Conservation (phyloP, 2,113 vertebrate genomes). For the Talpa occidentalis region DNA sequence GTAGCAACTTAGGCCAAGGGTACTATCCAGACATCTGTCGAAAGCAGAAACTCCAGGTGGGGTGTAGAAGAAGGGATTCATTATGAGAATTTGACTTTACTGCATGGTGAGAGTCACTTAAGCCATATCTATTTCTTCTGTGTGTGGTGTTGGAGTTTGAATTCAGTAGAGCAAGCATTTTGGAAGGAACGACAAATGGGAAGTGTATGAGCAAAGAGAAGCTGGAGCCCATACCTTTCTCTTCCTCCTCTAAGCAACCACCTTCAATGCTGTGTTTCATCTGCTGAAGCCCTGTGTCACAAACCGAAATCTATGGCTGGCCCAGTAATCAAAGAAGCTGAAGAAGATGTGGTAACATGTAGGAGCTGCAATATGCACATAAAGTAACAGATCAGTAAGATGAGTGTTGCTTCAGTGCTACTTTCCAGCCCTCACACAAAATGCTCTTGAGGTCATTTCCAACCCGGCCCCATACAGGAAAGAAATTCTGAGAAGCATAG, state of each 20-base stretch:
- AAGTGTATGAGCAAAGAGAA: not conserved
- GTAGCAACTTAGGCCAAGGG: not conserved
- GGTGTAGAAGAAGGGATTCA: not conserved
- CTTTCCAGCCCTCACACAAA: not conserved
- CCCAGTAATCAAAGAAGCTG: accelerated
- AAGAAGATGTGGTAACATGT: accelerated
- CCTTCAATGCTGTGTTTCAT: not conserved
- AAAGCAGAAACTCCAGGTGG: not conserved
- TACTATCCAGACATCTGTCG: not conserved
- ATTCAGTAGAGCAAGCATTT: too few relatives aligned
- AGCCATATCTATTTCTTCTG: not conserved
- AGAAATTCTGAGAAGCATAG: not conserved
- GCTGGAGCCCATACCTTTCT: not conserved
- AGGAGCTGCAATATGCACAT: accelerated
- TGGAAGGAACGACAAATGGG: not conserved
- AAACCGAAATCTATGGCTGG: too few relatives aligned
- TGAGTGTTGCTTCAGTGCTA: accelerated
- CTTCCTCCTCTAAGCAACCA: not conserved
- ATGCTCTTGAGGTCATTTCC: not conserved
- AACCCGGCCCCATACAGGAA: not conserved
- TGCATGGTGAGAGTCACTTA: not conserved
- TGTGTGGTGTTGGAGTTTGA: not conserved
- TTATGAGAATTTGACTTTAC: not conserved
- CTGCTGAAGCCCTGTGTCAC: accelerated
- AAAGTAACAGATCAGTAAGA: not conserved